These are phyloP conservation scores for Stenopsyche tienmushanensis DNA, from an alignment of 1,140 invertebrate genomes.

Conservation along the genomic window DNA sequence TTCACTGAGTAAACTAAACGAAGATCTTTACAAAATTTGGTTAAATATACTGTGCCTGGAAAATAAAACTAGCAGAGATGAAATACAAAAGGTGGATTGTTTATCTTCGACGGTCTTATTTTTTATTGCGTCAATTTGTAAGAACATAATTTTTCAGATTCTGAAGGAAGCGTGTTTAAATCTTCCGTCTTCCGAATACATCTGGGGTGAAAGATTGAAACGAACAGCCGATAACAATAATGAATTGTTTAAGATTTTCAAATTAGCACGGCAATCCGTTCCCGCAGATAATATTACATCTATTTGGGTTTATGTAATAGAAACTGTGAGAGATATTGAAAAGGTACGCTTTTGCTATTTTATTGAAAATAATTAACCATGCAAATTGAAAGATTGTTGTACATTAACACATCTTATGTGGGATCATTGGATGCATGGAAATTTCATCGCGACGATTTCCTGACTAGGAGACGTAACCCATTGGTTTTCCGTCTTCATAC, in stretches of 20 bases:
- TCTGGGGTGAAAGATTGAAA: constrained; percentile 54
- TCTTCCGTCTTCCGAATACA: constrained; percentile 49
- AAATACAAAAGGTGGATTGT: constrained; percentile 26
- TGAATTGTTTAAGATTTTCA: constrained; percentile 44
- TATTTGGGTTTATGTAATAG: constrained; percentile 34
- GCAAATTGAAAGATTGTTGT: no score
- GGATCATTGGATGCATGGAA: no score
- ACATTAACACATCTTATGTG: no score
- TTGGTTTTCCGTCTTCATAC: no score
- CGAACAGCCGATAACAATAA: constrained; percentile 39
- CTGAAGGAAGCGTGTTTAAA: constrained; percentile 51
- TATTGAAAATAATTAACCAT: no score
- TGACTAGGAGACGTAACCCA: no score
- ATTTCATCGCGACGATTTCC: no score
- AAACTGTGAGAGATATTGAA: constrained; percentile 54
- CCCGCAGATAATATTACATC: constrained; percentile 36
- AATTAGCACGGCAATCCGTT: constrained; percentile 48
- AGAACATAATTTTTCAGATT: constrained; percentile 45
- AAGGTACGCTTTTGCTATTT: constrained; percentile 44
- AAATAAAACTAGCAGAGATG: constrained; percentile 11
- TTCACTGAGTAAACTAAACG: constrained; percentile 50
- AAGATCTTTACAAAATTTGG: constrained; percentile 58
- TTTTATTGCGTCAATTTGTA: not conserved
- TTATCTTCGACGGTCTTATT: no score
- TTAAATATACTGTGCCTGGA: constrained; percentile 42